Percentiles rank a stretch among this genome's conserved stretches.
These are phyloP conservation scores for Sinentomon sp. DNA, from an alignment of 2,888 invertebrate species.

Conservation along the genomic window DNA sequence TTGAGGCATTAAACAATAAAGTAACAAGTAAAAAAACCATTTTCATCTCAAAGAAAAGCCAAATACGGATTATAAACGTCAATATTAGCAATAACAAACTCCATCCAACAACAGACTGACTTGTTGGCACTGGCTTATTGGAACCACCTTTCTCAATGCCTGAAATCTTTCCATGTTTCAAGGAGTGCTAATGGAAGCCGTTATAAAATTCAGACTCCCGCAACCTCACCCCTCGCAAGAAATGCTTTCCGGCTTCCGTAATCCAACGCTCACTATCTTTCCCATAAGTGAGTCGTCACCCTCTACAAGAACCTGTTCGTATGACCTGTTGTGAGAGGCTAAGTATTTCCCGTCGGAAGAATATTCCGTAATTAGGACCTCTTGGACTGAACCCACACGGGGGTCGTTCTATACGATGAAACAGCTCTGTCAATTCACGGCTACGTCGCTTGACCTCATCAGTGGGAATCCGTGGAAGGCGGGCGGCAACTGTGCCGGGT, in stretches of 20 bases:
- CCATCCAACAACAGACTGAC: too few species aligned
- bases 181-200: too few species aligned
- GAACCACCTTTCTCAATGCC: too few species aligned
- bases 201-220: too few species aligned
- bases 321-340: constrained; percentile 82
- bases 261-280: constrained; percentile 51
- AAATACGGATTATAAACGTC: too few species aligned
- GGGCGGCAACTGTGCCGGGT: constrained; percentile 85
- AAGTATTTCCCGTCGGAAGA: constrained; percentile 70
- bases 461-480: constrained; percentile 52
- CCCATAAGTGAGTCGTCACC: constrained; percentile 46
- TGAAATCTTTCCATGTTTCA: too few species aligned
- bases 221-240: constrained; percentile 41
- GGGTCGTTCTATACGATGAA: constrained; percentile 38
- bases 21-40: too few species aligned
- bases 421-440: too few species aligned
- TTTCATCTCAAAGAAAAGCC: too few species aligned
- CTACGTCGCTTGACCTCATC: constrained; percentile 27
- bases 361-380: constrained; percentile 70
- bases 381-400: constrained; percentile 33
- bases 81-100: too few species aligned
- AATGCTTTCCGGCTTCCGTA: constrained; percentile 37
- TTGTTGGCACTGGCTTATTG: too few species aligned
- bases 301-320: constrained; percentile 52
- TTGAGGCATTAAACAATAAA: too few species aligned